Base-by-base conservation (phyloP, 2,113 vertebrate species). In the Sula dactylatra region DNA sequence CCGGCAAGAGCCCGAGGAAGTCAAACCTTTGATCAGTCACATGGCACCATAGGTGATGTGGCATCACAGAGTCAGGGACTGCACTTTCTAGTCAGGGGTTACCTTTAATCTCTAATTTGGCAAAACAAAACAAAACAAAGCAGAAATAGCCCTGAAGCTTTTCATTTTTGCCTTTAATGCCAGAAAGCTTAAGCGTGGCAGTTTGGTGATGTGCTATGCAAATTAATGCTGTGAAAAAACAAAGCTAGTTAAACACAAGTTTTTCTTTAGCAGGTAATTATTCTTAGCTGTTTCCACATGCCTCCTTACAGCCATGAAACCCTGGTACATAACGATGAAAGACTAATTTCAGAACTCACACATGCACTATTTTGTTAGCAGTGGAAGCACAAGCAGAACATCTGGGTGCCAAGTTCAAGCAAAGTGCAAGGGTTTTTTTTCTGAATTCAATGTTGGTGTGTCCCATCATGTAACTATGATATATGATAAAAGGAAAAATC, bases 381-480 rank as follows among this genome's bases (percentile, higher is more conserved):
- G 70, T 95, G 86, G 94, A 98, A 97, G 95, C 82, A 85, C 96
- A 96, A 94, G 92, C 74, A 94, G 95, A 96, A 94, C 96, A 96
- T 97, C 95, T 97, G 85, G 94, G 97, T 94, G 95, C 97, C 90
- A 98, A 98, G 98, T 98, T 98, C 98, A 98, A 98, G 97, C 93
- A 98, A 98, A 98, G 98, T 98, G 98, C 98, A 98, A 86, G 69
- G 50, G 25, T 71, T 95, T 94, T 95, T 94, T 95, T 87, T 95
- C 93, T 97, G 94, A 97, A 97, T 96, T 90, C 86, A 86, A 9
- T 97, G 97, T 95, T 95, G 90, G 96, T 97, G 95, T 93, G 94
- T 97, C 97, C 94, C 96, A 98, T 97, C 93, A 96, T 96, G 96
- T 97, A 97, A 96, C 94, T 97, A 93, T 98, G 98, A 98, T 98